Evolutionary conservation across 2,888 invertebrate genomes (phyloP).

Genomic region (Megaustenia siamemsis): DNA sequence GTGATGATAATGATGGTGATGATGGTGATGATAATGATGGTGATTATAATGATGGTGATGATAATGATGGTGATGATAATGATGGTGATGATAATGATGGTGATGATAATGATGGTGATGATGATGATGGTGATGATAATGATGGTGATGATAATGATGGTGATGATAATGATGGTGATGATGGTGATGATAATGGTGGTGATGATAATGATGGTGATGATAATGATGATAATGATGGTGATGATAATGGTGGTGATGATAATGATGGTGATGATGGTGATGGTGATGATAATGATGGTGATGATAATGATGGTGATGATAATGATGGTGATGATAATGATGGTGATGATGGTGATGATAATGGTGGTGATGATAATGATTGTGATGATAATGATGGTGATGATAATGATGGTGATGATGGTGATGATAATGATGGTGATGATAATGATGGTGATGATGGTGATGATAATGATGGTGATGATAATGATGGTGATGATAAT

Average conservation of each 20-base stretch:
- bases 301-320: not conserved
- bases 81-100: constrained; percentile 17
- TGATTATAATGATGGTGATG: constrained; percentile 40
- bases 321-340: constrained; percentile 21
- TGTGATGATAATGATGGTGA: constrained; percentile 9
- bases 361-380: too few relatives aligned
- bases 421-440: constrained; percentile 41
- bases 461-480: constrained; percentile 40
- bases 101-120: constrained; percentile 27
- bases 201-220: constrained; percentile 39
- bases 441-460: constrained; percentile 39
- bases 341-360: constrained; percentile 25
- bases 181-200: constrained; percentile 38
- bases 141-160: constrained; percentile 39
- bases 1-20: constrained; percentile 18
- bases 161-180: constrained; percentile 41
- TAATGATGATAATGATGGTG: constrained; percentile 37
- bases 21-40: constrained; percentile 14
- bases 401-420: constrained; percentile 32
- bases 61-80: constrained; percentile 39
- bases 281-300: not conserved
- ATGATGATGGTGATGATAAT: constrained; percentile 44
- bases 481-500: constrained; percentile 40
- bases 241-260: constrained; percentile 39
- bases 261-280: not conserved